Evolutionary conservation across 2,113 vertebrate species (phyloP).

Genomic region (Gracilinanus agilis): DNA sequence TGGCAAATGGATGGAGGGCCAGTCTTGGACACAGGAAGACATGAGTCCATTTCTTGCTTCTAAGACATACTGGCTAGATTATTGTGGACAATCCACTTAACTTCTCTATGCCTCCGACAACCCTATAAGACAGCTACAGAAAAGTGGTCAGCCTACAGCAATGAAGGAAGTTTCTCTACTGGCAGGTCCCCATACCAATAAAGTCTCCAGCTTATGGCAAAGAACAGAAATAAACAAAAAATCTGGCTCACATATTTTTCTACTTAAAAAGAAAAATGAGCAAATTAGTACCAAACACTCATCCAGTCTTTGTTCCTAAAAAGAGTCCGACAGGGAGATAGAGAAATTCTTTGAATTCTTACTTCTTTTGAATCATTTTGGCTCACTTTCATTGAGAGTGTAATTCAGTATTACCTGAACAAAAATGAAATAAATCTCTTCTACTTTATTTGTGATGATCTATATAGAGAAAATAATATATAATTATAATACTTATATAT

Average conservation of each 20-base stretch:
- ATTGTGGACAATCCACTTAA: not conserved
- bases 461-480: not conserved
- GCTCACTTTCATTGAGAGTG: not conserved
- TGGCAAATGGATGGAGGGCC: not conserved
- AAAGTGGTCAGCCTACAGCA: not conserved
- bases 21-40: not conserved
- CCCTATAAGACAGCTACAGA: not conserved
- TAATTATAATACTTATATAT: not conserved
- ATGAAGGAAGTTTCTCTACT: not conserved
- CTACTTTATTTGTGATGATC: not conserved
- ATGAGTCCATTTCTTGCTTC: not conserved
- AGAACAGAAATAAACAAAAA: not conserved
- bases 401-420: not conserved
- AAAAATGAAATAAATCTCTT: conserved; percentile 18
- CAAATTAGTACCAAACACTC: not conserved
- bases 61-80: not conserved
- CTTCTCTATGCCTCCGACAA: not conserved
- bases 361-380: not conserved
- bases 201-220: not conserved
- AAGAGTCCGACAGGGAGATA: not conserved
- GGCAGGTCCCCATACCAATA: not conserved
- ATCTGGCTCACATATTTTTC: not conserved
- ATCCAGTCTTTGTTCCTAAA: not conserved
- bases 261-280: not conserved
- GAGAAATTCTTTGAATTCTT: not conserved